Evolutionary conservation across 1,140 invertebrate species (phyloP).

Genomic region (Hestina assimilis): DNA sequence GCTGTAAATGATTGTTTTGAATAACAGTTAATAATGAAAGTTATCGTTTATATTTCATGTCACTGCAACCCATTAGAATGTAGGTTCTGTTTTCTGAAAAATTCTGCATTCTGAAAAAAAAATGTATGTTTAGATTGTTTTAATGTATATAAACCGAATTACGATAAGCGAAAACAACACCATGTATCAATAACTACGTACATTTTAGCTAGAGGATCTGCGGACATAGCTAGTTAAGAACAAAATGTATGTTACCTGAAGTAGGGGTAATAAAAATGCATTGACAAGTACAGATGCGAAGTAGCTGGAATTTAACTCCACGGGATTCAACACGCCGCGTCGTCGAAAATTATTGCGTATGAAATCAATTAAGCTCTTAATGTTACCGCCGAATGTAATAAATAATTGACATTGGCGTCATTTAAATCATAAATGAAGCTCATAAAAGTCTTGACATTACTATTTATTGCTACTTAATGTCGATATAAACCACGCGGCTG

Average conservation of each 20-base stretch:
- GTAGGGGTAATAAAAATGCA: not conserved
- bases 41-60: too few species aligned
- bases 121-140: too few species aligned
- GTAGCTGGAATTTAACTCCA: not conserved
- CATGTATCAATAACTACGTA: too few species aligned
- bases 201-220: too few species aligned
- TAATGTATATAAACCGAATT: too few species aligned
- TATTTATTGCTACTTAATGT: slow-evolving; percentile 30
- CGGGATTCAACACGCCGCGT: slow-evolving; percentile 13
- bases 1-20: too few species aligned
- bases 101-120: too few species aligned
- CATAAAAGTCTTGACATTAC: slow-evolving; percentile 27
- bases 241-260: not conserved
- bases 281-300: slow-evolving; percentile 5
- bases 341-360: slow-evolving; percentile 41
- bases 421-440: slow-evolving; percentile 42
- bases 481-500: not conserved
- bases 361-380: slow-evolving; percentile 55
- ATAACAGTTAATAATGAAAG: too few species aligned
- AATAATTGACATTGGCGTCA: slow-evolving; percentile 41
- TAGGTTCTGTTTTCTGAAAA: too few species aligned
- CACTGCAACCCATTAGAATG: too few species aligned
- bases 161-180: too few species aligned
- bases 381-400: slow-evolving; percentile 31
- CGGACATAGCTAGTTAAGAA: too few species aligned